A percentile compares a stretch with the other conserved stretches of the same genome.
Evolutionary conservation across 2,888 invertebrate genomes (phyloP).

Genomic region (Prosopocoilus inquinatus): DNA sequence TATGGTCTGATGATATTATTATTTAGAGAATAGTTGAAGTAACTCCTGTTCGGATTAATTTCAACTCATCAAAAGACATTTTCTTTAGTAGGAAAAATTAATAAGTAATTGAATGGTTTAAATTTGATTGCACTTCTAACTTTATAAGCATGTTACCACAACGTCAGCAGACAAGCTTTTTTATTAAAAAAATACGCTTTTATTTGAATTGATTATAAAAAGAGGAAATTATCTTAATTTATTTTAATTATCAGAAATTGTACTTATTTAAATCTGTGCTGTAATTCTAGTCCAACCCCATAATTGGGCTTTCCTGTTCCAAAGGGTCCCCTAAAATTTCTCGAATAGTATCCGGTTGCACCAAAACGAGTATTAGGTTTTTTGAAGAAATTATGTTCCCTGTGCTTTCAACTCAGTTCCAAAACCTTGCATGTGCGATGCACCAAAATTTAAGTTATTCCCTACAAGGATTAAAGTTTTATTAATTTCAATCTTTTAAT

Average conservation of each 20-base stretch:
- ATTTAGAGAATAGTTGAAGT: too few relatives aligned
- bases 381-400: constrained; percentile 11
- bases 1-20: too few relatives aligned
- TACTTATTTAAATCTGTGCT: constrained; percentile 17
- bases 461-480: background rate
- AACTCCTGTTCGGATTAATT: too few relatives aligned
- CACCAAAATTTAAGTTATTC: constrained; percentile 5
- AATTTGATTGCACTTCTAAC: too few relatives aligned
- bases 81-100: too few relatives aligned
- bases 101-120: too few relatives aligned
- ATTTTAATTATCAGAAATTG: background rate
- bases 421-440: constrained; percentile 3
- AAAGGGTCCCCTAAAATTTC: constrained; percentile 25
- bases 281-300: constrained; percentile 19
- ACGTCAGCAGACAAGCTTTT: too few relatives aligned
- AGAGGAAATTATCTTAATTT: background rate
- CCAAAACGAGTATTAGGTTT: constrained; percentile 12
- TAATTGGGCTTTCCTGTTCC: constrained; percentile 27
- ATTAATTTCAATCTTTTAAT: too few relatives aligned
- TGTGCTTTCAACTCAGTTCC: constrained; percentile 14
- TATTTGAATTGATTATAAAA: background rate
- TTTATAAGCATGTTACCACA: too few relatives aligned
- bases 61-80: too few relatives aligned
- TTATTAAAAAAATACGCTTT: too few relatives aligned
- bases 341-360: constrained; percentile 23